Evolutionary conservation across 1,140 invertebrate genomes (phyloP), one percentile per base, ranked within the genome.

Genomic region (Oryzaephilus surinamensis): DNA sequence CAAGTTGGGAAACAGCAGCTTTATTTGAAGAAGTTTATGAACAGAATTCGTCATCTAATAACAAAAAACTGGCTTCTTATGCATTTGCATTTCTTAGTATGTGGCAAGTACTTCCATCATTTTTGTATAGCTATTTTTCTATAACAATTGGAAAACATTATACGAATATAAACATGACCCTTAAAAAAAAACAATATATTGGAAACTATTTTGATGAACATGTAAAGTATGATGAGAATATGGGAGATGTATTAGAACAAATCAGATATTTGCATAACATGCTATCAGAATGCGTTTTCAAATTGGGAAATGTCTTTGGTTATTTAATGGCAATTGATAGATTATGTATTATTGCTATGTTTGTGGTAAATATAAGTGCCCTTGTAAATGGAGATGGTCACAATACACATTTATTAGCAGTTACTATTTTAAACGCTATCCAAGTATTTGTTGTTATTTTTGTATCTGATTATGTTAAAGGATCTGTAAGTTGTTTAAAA

Each of bases 121-220:
- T 45, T 3, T 39, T 40, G 10, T 52, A 43, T 19, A 40, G 42
- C 8, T 46, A 46, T 26, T 46, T 52, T 21, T 24, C 43, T n/a
- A 12, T 14, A 2, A 47, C 34, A 39, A 52, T 52, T 12, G 16
- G 6, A 1, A 12, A 15, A 10, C 41, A 41, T 38, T 52, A 44
- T 23, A 12, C 38, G 4, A 32, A 44, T 15, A 46, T 52, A 7
- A 52, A 52, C 18, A 14, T 32, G 21, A 38, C 38, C 3, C 7
- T 51, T n/a, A n/a, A 27, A 6, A 11, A 5, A 15, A 28, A 41
- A 29, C 18, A 23, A 3, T 32, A 42, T 18, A 29, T 10, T 16
- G 28, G 20, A 4, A 10, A 19, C 27, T 44, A 37, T 27, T 29
- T 41, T 2, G 24, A 38, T 6, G 13, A 26, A 4, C 6, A 8